Percentiles rank a stretch among this genome's conserved stretches.
phyloP scores from a whole-genome alignment of 2,797 vertebrate species.

The Selene dorsalis region DNA sequence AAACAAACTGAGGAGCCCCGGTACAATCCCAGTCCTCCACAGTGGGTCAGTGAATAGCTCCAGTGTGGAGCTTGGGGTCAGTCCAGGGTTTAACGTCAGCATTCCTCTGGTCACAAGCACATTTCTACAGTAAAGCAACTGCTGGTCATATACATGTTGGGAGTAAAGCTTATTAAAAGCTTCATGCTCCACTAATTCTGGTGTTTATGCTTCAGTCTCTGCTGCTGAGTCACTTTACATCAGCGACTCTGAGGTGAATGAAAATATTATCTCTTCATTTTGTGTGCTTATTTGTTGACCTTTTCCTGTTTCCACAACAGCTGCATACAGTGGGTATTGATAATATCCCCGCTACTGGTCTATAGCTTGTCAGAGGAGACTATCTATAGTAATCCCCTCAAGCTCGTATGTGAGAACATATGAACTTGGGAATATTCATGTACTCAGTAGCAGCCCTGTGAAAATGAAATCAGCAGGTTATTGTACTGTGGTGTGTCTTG shows the following conservation, averaged over 20 bases:
- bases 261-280: not conserved
- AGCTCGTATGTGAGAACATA: constrained; percentile 29
- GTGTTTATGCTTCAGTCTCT: constrained; percentile 36
- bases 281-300: not conserved
- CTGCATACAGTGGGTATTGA: not conserved
- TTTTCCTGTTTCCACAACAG: not conserved
- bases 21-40: constrained; percentile 4
- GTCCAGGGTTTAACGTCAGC: constrained; percentile 40
- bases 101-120: constrained; percentile 60
- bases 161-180: constrained; percentile 65
- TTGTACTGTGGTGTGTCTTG: constrained; percentile 19
- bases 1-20: not conserved
- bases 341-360: not conserved
- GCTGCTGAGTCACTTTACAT: constrained; percentile 54
- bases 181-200: constrained; percentile 33
- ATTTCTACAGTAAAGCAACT: constrained; percentile 55
- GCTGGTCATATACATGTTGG: constrained; percentile 43
- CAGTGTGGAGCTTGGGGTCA: constrained; percentile 22
- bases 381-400: constrained; percentile 26
- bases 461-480: constrained; percentile 54
- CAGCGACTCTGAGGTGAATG: constrained; percentile 11
- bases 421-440: constrained; percentile 41
- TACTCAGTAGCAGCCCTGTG: constrained; percentile 11
- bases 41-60: constrained; percentile 34
- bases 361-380: constrained; percentile 2